Conservation (phyloP, 2,797 vertebrate species). For the Eremophila alpestris region DNA sequence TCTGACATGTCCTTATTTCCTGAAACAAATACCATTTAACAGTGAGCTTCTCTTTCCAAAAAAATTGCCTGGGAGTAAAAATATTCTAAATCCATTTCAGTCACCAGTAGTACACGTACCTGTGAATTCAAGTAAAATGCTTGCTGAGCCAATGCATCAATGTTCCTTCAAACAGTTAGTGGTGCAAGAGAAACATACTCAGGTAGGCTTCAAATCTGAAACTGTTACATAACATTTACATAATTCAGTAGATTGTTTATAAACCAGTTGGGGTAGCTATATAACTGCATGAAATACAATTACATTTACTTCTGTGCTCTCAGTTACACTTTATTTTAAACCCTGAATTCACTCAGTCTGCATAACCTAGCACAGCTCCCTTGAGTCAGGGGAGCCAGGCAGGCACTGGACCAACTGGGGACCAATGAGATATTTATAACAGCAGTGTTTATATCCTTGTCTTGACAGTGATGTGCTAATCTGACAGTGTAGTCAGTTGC, state of each 20-base stretch:
- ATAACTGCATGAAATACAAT: background rate
- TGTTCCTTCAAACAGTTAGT: background rate
- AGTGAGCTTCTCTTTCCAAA: background rate
- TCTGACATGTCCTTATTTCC: background rate
- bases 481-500: conserved; percentile 72
- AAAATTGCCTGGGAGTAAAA: background rate
- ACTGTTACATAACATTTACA: background rate
- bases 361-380: background rate
- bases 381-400: background rate
- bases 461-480: conserved; percentile 41
- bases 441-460: background rate
- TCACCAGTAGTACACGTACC: background rate
- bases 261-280: background rate
- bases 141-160: background rate
- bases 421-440: background rate
- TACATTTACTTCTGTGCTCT: background rate
- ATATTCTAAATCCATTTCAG: background rate
- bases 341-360: background rate
- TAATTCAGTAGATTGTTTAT: background rate
- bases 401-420: background rate
- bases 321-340: background rate
- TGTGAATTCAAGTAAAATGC: background rate
- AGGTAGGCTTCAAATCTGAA: background rate
- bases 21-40: background rate
- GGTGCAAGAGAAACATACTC: background rate